These are phyloP conservation scores for Melanostigma gelatinosum DNA, from an alignment of 2,113 vertebrate genomes.

Conservation along the genomic window DNA sequence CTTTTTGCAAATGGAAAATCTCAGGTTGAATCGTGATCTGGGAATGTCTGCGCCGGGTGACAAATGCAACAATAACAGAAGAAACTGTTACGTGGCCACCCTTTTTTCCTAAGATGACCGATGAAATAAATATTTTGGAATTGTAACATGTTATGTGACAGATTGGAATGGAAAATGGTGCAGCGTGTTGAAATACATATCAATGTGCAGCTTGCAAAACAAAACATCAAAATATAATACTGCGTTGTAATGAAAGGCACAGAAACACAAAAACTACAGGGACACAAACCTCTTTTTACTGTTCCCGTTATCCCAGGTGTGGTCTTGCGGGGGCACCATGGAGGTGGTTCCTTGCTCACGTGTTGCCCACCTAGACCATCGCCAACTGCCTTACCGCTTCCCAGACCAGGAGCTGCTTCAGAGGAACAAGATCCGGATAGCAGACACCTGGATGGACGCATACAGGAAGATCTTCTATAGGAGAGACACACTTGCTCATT, in stretches of 20 bases:
- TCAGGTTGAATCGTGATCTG: conserved; percentile 34
- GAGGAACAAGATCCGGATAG: conserved; percentile 88
- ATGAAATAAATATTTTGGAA: neutral
- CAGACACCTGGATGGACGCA: conserved; percentile 88
- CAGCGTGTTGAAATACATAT: neutral
- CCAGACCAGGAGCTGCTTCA: conserved; percentile 82
- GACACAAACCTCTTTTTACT: neutral
- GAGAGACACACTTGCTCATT: conserved; percentile 83
- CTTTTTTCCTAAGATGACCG: conserved; percentile 3
- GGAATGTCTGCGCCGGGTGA: conserved; percentile 47
- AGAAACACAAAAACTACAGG: neutral
- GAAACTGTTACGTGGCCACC: conserved; percentile 29
- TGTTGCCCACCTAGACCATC: conserved; percentile 86
- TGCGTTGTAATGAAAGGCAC: neutral
- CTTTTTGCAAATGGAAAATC: conserved; percentile 54
- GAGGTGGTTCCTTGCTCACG: conserved; percentile 92
- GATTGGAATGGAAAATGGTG: neutral
- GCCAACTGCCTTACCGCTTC: conserved; percentile 54
- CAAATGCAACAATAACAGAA: conserved; percentile 11
- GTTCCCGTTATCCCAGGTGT: conserved; percentile 80
- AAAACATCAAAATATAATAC: neutral
- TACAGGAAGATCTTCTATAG: conserved; percentile 91
- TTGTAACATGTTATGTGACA: neutral
- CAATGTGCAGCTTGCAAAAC: neutral
- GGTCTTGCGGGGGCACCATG: conserved; percentile 92